Base-by-base conservation (phyloP, 2,888 invertebrate species). In the Zeuzera pyrina region DNA sequence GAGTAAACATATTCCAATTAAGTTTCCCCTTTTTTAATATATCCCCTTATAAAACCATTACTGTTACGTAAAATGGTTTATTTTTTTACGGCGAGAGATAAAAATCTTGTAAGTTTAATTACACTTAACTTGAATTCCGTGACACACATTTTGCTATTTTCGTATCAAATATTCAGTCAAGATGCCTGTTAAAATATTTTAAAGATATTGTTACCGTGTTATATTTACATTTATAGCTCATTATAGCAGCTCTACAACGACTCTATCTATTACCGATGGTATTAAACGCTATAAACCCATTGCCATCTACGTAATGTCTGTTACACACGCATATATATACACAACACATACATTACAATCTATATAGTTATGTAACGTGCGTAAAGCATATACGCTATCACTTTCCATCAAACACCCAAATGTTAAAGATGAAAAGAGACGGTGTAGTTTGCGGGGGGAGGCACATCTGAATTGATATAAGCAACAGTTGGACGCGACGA, bases 391-490 rank as follows among this genome's bases (percentile, higher is more conserved):
- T 38, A 52, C 53, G 60, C 66, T 55, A 47, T 78, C 74, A 45
- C 71, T 54, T 58, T 63, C 49, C 49, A 56, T 59, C 37, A 42
- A 52, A 42, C 34, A 30, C 33, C 39, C 35, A 34, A 48, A 49
- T 45, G 33, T 28, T 40, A 31, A 42, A 26, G 74, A 49, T 57
- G 34, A 69, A 79, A 55, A 46, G 78, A 71, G 78, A 79, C 41
- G 43, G 51, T 41, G 12, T 34, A 26, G 25, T 23, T 35, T 38
- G 70, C 56, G 71, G 70, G 72, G 72, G 73, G 74, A 66, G 64
- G 46, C 57, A 50, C 57, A 57, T 46, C 49, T 63, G 74, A 77
- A 71, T 72, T 83, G 74, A 81, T 83, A 83, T 77, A 83, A 83
- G 71, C 81, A 72, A 79, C 77, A 66, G 74, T 70, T 67, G 68